These are phyloP conservation scores for Garrulus glandarius DNA, from an alignment of 2,797 vertebrate species.

Conservation along the genomic window DNA sequence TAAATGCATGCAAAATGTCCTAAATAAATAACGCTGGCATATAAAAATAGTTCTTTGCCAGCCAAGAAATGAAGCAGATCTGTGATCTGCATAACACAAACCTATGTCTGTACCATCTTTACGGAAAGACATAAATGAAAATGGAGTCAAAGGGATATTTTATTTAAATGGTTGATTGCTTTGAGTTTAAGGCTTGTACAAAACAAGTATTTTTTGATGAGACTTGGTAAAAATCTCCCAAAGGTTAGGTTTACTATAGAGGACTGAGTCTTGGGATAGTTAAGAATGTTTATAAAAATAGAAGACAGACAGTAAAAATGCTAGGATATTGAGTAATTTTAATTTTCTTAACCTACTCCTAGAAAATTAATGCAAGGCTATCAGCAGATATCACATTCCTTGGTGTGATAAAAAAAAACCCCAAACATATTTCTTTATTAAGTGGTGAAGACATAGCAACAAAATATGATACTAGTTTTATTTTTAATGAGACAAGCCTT, in stretches of 20 bases:
- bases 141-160: neutral
- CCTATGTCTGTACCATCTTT: neutral
- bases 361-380: neutral
- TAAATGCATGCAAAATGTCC: neutral
- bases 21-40: neutral
- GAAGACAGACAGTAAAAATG: neutral
- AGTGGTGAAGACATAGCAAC: neutral
- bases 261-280: neutral
- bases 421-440: neutral
- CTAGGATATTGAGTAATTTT: neutral
- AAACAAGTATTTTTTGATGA: neutral
- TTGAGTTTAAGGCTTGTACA: neutral
- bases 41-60: neutral
- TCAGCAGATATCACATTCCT: neutral
- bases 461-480: neutral
- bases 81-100: neutral
- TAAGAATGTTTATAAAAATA: neutral
- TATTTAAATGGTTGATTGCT: neutral
- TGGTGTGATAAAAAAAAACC: accelerated
- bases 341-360: neutral
- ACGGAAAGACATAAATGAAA: neutral
- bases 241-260: neutral
- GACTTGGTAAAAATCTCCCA: neutral
- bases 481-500: neutral
- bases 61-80: neutral